Evolutionary conservation across 2,113 vertebrate species (phyloP).

Genomic region (Acanthisitta chloris): DNA sequence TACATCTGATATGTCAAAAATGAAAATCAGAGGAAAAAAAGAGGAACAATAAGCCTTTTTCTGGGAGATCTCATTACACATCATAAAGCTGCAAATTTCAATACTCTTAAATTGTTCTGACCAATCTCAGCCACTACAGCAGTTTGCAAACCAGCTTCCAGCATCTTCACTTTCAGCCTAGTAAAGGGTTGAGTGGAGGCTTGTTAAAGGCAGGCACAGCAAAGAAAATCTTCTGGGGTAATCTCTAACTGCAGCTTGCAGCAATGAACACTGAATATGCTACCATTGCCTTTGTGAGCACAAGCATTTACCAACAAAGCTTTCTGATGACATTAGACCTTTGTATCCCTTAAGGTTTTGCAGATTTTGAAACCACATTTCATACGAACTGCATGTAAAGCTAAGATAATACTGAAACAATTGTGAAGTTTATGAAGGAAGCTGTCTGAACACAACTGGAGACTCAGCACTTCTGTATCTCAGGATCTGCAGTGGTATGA

Average conservation of each 20-base stretch:
- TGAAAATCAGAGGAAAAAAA: background rate
- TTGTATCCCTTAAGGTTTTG: background rate
- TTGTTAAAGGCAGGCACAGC: background rate
- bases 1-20: background rate
- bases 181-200: background rate
- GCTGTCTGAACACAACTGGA: background rate
- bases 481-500: background rate
- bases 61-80: background rate
- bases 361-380: background rate
- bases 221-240: background rate
- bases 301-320: background rate
- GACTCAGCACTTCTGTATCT: background rate
- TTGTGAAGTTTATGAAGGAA: background rate
- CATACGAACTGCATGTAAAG: background rate
- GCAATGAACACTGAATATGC: background rate
- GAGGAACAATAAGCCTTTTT: background rate
- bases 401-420: background rate
- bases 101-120: background rate
- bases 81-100: background rate
- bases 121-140: background rate
- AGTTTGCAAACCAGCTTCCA: background rate
- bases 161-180: background rate
- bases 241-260: background rate
- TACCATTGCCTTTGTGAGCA: background rate
- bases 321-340: background rate